Percentiles rank a stretch among this genome's conserved stretches.
These are phyloP conservation scores for Himantopus leucocephalus DNA, from an alignment of 2,113 vertebrate species.

Conservation along the genomic window DNA sequence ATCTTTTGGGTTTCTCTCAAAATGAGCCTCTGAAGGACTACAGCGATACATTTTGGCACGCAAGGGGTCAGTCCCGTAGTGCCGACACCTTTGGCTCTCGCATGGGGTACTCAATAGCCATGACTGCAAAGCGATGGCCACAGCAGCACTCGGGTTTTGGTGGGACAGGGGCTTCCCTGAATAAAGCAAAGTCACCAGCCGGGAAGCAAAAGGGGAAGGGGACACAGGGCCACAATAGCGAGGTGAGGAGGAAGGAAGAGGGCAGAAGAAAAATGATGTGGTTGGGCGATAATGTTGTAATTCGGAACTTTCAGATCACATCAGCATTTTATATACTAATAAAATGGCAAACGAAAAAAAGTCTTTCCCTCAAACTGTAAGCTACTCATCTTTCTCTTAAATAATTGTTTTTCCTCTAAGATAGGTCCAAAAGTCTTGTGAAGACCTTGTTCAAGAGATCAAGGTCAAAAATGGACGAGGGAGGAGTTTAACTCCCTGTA, in stretches of 20 bases:
- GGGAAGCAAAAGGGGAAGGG: not conserved
- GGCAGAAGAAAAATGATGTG: not conserved
- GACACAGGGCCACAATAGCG: fast-evolving
- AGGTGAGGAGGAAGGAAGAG: slow-evolving; percentile 4
- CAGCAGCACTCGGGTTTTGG: not conserved
- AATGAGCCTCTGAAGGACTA: fast-evolving
- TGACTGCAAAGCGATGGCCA: fast-evolving
- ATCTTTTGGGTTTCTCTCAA: not conserved
- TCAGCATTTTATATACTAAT: not conserved
- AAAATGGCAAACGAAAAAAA: not conserved
- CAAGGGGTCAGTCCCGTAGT: fast-evolving
- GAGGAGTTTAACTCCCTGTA: not conserved
- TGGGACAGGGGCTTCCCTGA: not conserved
- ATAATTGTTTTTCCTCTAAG: not conserved
- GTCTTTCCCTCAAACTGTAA: not conserved
- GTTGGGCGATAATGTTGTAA: not conserved
- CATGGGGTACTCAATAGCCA: not conserved
- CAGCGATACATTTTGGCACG: fast-evolving
- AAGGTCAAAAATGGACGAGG: fast-evolving
- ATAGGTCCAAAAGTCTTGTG: not conserved
- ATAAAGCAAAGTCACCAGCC: not conserved
- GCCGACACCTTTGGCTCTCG: not conserved
- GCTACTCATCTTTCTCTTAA: not conserved
- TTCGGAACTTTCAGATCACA: not conserved
- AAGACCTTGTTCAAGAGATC: not conserved